These are phyloP conservation scores for Semicossyphus pulcher DNA, from an alignment of 2,113 vertebrate genomes.

Conservation along the genomic window DNA sequence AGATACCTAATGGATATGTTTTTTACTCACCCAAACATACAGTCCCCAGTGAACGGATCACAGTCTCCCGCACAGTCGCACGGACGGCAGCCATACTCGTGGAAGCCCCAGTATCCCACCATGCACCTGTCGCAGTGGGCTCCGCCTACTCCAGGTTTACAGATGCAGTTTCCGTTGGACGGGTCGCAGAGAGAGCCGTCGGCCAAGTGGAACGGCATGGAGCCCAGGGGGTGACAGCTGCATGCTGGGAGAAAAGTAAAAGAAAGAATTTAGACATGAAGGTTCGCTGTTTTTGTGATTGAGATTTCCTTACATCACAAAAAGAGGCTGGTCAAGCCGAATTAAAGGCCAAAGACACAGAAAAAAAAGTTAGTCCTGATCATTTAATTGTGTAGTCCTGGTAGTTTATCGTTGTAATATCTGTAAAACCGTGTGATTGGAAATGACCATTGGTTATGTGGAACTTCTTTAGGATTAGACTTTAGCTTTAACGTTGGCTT, in stretches of 20 bases:
- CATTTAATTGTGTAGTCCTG: too few species aligned
- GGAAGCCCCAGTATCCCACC: slow-evolving; percentile 96
- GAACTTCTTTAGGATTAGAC: too few species aligned
- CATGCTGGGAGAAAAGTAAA: slow-evolving; percentile 83
- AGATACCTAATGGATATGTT: too few species aligned
- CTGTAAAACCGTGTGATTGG: too few species aligned
- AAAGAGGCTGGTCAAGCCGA: too few species aligned
- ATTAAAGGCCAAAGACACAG: too few species aligned
- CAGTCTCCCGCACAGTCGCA: slow-evolving; percentile 94
- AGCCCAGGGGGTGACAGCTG: slow-evolving; percentile 90
- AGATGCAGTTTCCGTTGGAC: slow-evolving; percentile 91
- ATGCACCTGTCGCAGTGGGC: slow-evolving; percentile 91
- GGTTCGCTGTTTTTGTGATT: too few species aligned
- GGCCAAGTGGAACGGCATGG: slow-evolving; percentile 83
- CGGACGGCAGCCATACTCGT: slow-evolving; percentile 91
- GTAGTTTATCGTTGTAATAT: too few species aligned
- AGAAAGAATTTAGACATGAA: neutral
- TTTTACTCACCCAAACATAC: slow-evolving; percentile 85
- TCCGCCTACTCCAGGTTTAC: slow-evolving; percentile 94
- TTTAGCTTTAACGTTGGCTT: too few species aligned
- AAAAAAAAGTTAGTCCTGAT: too few species aligned
- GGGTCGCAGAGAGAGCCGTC: slow-evolving; percentile 86
- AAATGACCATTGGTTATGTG: too few species aligned
- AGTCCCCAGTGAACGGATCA: slow-evolving; percentile 92
- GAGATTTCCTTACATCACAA: too few species aligned